Evolutionary conservation across 2,113 vertebrate species (phyloP).

Genomic region (Phylloscopus trochiloides): DNA sequence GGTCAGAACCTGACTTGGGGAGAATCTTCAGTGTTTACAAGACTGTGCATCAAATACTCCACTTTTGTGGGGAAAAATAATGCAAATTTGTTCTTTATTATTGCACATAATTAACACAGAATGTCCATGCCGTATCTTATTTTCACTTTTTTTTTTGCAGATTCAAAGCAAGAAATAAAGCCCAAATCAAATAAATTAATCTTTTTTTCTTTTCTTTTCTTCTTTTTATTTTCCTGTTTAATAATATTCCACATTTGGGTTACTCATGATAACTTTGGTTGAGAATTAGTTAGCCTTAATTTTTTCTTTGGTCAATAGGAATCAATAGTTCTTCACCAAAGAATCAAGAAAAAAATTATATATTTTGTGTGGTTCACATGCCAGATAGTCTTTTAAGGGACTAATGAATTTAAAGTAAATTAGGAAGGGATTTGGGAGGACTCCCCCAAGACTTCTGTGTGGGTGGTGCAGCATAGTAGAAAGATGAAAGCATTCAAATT

Average conservation of each 20-base stretch:
- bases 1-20: neutral
- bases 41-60: neutral
- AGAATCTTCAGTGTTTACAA: neutral
- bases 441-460: neutral
- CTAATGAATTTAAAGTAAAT: slow-evolving; percentile 13
- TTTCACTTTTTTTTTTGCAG: neutral
- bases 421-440: neutral
- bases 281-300: neutral
- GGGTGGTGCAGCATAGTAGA: neutral
- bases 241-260: neutral
- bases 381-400: neutral
- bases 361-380: neutral
- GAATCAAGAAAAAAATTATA: neutral
- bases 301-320: neutral
- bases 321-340: neutral
- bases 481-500: slow-evolving; percentile 28
- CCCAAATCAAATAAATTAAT: neutral
- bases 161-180: neutral
- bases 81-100: neutral
- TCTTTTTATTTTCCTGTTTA: neutral
- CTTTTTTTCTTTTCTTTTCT: neutral
- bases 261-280: neutral
- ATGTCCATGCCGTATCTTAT: neutral
- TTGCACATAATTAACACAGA: neutral
- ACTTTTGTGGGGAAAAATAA: neutral